phyloP scores from a whole-genome alignment of 2,888 invertebrate species.

The Polyploca ridens region DNA sequence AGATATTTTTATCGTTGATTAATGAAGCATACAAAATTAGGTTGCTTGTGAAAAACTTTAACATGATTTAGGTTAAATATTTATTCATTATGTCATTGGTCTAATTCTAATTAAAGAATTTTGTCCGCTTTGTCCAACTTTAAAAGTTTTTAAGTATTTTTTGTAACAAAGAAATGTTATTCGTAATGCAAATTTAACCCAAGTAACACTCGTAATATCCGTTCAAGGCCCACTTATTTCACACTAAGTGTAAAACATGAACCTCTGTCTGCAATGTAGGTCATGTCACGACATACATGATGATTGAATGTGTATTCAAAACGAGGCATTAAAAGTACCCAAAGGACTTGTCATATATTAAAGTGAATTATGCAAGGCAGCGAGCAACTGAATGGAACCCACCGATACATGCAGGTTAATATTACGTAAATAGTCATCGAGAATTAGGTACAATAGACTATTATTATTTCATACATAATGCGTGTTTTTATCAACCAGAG shows the following conservation, averaged over 20 bases:
- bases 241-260: conserved; percentile 18
- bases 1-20: background rate
- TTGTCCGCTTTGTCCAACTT: background rate
- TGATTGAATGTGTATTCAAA: conserved; percentile 50
- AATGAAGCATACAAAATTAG: background rate
- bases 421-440: conserved; percentile 55
- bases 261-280: conserved; percentile 41
- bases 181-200: conserved; percentile 1
- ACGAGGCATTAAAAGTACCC: conserved; percentile 27
- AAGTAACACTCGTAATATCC: conserved; percentile 15
- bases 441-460: conserved; percentile 59
- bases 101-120: background rate
- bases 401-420: conserved; percentile 44
- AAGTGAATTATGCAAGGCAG: conserved; percentile 24
- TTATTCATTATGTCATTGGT: background rate
- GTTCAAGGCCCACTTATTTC: conserved; percentile 32
- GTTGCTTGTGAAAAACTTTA: background rate
- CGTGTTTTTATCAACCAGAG: conserved; percentile 64
- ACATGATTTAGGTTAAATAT: background rate
- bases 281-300: conserved; percentile 39
- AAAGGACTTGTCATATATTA: conserved; percentile 35
- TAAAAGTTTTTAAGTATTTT: background rate
- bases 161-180: background rate
- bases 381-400: conserved; percentile 4
- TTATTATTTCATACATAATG: conserved; percentile 71